Conservation (phyloP, 2,797 vertebrate species). For the Chaetodon trifasciatus region DNA sequence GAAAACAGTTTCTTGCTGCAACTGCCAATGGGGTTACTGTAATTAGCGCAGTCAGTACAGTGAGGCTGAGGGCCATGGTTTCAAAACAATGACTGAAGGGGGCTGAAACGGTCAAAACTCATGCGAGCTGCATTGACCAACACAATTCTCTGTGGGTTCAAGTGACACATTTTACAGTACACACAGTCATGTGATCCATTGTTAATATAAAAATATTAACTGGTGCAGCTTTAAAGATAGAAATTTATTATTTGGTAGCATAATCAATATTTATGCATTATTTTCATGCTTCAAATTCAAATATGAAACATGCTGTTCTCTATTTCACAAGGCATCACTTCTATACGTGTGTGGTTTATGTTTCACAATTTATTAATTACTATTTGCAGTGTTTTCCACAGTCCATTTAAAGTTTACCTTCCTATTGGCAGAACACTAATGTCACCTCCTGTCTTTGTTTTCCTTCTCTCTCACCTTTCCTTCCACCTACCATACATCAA, state of each 20-base stretch:
- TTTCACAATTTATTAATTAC: constrained; percentile 11
- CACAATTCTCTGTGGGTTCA: neutral
- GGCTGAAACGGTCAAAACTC: neutral
- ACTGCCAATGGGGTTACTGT: no score
- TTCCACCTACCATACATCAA: constrained; percentile 63
- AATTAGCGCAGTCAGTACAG: neutral
- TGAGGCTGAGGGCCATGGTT: neutral
- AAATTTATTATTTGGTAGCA: neutral
- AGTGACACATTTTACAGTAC: neutral
- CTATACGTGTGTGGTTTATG: constrained; percentile 3
- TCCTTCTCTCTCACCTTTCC: constrained; percentile 68
- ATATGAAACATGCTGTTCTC: constrained; percentile 2
- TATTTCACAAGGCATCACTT: neutral
- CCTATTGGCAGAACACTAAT: constrained; percentile 48
- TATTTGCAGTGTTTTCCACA: constrained; percentile 6
- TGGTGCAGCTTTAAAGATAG: neutral
- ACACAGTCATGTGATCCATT: constrained; percentile 11
- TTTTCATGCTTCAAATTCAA: constrained; percentile 33
- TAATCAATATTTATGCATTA: constrained; percentile 9
- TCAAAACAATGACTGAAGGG: neutral
- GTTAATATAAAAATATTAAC: constrained; percentile 11
- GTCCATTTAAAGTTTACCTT: constrained; percentile 55
- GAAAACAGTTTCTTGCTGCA: neutral
- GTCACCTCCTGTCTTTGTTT: constrained; percentile 71
- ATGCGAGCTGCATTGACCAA: neutral